Evolutionary conservation across 2,113 vertebrate genomes (phyloP), one percentile per base, ranked within the genome.

Genomic region (Lampris incognitus): DNA sequence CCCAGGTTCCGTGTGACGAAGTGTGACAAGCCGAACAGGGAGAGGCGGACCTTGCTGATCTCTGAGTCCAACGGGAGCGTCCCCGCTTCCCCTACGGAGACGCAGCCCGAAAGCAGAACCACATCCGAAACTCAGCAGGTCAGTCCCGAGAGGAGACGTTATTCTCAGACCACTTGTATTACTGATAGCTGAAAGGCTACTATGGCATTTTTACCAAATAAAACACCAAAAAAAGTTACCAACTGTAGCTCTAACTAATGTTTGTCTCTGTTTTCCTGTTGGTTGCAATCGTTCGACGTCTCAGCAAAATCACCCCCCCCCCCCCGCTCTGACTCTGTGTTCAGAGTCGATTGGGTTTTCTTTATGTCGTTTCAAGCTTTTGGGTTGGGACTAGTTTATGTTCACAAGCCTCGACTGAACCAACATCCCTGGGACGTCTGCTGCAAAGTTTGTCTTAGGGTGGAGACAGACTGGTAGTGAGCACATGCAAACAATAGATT

Each of bases 1-100:
- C 13, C 48, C 80, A 99, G 98, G 85, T 99, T 99, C 85, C 94
- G 97, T 41, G 98, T 99, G 66, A 98, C 96, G 0, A 99, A 98
- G 89, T 96, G 95, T 81, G 98, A 98, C 55, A 97, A 95, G 67
- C 56, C 91, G 0, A 56, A 89, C 39, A 95, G 95, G 75, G 96
- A 97, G 11, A 88, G 96, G 76, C 94, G 95, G 52, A 95, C 93
- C 37, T 81, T 98, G 88, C 64, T 92, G 0, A 83, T 90, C 49
- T 92, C 94, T 0, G 83, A 94, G 0, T 51, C 94, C 69, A 97
- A 95, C 0, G 94, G 95, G 0, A 96, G 95, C 0, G 78, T 89
- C n/a, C 93, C 94, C 0, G 9, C 82, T 1, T 91, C 93, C 0
- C 95, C 97, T 0, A 81, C 11, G 0, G 94, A 84, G 42, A 66